Evolutionary conservation across 2,797 vertebrate species (phyloP).

Genomic region (Malacoctenus gilli): DNA sequence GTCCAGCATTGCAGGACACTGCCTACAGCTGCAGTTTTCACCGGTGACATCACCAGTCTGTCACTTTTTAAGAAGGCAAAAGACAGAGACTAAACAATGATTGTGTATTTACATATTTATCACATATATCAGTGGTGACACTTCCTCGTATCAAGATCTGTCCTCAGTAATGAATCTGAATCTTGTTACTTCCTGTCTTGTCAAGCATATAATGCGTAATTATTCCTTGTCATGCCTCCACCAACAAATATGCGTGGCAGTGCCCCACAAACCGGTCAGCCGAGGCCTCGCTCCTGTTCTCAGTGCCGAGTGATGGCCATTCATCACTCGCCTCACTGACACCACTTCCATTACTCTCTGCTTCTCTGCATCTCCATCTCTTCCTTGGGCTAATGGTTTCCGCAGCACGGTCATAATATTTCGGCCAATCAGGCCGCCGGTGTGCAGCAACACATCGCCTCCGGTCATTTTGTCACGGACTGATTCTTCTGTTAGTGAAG

Average conservation of each 20-base stretch:
- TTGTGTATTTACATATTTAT: too few species aligned
- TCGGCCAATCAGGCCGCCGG: constrained; percentile 51
- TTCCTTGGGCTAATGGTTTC: constrained; percentile 65
- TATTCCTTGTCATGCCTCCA: constrained; percentile 59
- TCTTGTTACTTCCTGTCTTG: not conserved
- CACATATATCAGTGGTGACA: not conserved
- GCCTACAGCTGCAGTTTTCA: too few species aligned
- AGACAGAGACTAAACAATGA: too few species aligned
- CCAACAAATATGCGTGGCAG: constrained; percentile 35
- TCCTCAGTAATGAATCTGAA: not conserved
- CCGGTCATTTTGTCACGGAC: constrained; percentile 45
- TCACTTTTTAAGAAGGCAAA: too few species aligned
- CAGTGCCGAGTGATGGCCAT: constrained; percentile 47
- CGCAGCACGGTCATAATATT: constrained; percentile 43
- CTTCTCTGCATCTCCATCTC: constrained; percentile 41
- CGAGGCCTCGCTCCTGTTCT: constrained; percentile 45
- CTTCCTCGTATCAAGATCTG: not conserved
- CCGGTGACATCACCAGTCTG: too few species aligned
- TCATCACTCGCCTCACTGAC: constrained; percentile 60
- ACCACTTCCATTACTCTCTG: constrained; percentile 48
- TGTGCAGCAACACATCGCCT: constrained; percentile 70
- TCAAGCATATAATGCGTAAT: constrained; percentile 14
- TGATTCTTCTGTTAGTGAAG: constrained; percentile 40
- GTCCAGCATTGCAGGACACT: too few species aligned
- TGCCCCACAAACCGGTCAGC: constrained; percentile 28